These are phyloP conservation scores for Liposcelis brunnea DNA, from an alignment of 2,888 invertebrate genomes.

Conservation along the genomic window DNA sequence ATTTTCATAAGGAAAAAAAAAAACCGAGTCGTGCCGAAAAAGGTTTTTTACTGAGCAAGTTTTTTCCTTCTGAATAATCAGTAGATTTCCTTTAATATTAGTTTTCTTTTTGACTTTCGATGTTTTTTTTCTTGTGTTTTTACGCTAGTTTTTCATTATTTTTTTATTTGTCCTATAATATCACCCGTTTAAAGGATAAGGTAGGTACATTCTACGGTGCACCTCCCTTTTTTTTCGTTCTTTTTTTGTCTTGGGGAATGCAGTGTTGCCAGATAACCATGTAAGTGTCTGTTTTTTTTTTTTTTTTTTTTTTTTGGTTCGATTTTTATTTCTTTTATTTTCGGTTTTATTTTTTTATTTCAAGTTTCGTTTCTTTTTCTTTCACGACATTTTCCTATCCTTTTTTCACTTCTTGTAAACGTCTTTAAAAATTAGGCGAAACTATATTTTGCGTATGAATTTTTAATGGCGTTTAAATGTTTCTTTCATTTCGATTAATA, in stretches of 20 bases:
- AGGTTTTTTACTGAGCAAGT: too few species aligned
- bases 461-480: too few species aligned
- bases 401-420: constrained; percentile 7
- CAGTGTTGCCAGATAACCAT: too few species aligned
- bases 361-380: constrained; percentile 24
- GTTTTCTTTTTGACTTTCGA: neutral
- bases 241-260: too few species aligned
- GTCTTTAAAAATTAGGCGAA: neutral
- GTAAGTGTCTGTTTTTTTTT: constrained; percentile 24
- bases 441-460: too few species aligned
- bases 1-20: neutral
- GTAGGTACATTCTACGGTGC: neutral
- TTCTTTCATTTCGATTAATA: too few species aligned
- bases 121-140: neutral
- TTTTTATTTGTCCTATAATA: too few species aligned
- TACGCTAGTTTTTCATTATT: neutral
- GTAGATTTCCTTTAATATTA: neutral
- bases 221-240: too few species aligned
- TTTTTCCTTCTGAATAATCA: too few species aligned
- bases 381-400: constrained; percentile 15
- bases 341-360: constrained; percentile 19
- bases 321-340: constrained; percentile 17
- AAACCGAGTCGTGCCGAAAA: too few species aligned
- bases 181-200: neutral
- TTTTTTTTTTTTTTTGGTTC: constrained; percentile 22